Conservation (phyloP, 2,888 invertebrate species). For the Orgyia antiqua region DNA sequence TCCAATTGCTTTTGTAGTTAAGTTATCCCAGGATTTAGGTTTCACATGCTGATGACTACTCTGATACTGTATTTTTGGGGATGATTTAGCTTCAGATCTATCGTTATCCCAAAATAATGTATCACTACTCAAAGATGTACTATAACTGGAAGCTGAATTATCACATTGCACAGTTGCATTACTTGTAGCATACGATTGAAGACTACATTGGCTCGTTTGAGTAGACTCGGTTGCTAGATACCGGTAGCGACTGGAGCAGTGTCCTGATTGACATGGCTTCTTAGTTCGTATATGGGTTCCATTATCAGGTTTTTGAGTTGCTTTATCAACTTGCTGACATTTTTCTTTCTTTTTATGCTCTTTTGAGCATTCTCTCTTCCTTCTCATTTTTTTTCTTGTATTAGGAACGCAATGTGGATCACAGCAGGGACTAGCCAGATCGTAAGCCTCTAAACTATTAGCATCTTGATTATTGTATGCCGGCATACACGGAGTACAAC, state of each 20-base stretch:
- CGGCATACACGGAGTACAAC: constrained; percentile 85
- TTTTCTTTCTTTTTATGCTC: constrained; percentile 81
- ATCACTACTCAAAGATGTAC: constrained; percentile 91
- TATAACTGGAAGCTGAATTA: constrained; percentile 88
- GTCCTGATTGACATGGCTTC: constrained; percentile 56
- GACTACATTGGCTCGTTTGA: constrained; percentile 86
- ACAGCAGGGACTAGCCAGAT: constrained; percentile 91
- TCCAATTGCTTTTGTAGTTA: constrained; percentile 90
- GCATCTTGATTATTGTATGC: constrained; percentile 82
- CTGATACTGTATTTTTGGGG: constrained; percentile 71
- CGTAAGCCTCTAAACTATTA: constrained; percentile 90
- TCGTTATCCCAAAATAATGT: constrained; percentile 89
- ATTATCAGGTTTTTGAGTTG: constrained; percentile 62
- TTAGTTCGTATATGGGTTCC: constrained; percentile 69
- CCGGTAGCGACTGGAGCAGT: constrained; percentile 69
- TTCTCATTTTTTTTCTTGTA: constrained; percentile 64
- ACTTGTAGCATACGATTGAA: constrained; percentile 90
- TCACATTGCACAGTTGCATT: constrained; percentile 82
- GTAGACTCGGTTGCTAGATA: constrained; percentile 83
- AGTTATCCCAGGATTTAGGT: constrained; percentile 94
- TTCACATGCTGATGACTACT: constrained; percentile 76
- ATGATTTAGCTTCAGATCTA: constrained; percentile 57
- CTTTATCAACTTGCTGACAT: constrained; percentile 72
- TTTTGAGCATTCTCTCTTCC: constrained; percentile 80
- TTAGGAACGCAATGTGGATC: constrained; percentile 91